Evolutionary conservation across 37 sponge, comb jelly and placozoan species (phyloP), one percentile per base, ranked within the genome.

Genomic region (Axinella damicornis): DNA sequence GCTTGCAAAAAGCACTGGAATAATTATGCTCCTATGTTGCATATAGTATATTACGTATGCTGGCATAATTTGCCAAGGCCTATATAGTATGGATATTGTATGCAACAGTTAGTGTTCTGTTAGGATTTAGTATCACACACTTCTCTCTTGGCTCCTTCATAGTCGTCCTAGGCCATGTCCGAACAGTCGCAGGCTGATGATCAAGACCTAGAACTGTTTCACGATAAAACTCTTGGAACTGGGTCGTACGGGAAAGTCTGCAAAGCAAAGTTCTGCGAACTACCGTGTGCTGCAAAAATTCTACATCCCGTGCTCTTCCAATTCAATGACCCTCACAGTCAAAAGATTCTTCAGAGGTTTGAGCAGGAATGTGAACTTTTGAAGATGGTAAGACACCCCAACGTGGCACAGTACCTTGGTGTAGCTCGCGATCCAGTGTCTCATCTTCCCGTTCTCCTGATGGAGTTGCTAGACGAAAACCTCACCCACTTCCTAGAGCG

Each of bases 301-400:
- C 62, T 61, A 11, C 62, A 61, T 14, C 4, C 14, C 5, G 12
- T 61, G 2, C 27, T 61, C 62, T 61, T 61, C 14, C 62, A 25
- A 11, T 61, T 25, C 5, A 14, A 61, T 6, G 62, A 61, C 12
- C 62, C 62, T 25, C n/a, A 14, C 4, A 25, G 25, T 12, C 25
- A 27, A 25, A 25, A 4, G 2, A 27, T 61, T 61, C 25, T 2
- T 2, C 25, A 5, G 5, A 41, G 25, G 25, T 81, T 81, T 54
- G 30, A 81, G 27, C 58, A 68, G 17, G 82, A 81, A 46, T 81
- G 82, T 36, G 19, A 70, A 28, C n/a, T 81, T 31, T 36, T 81
- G 19, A 46, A 59, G 37, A 32, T 21, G 16, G 2, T 81, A 22
- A 56, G 20, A 27, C 82, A 81, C 37, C 82, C 82, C 57, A 56